Percentiles rank a stretch among this genome's conserved stretches.
phyloP scores from a whole-genome alignment of 2,113 vertebrate genomes.

The Plecturocebus donacophilus region DNA sequence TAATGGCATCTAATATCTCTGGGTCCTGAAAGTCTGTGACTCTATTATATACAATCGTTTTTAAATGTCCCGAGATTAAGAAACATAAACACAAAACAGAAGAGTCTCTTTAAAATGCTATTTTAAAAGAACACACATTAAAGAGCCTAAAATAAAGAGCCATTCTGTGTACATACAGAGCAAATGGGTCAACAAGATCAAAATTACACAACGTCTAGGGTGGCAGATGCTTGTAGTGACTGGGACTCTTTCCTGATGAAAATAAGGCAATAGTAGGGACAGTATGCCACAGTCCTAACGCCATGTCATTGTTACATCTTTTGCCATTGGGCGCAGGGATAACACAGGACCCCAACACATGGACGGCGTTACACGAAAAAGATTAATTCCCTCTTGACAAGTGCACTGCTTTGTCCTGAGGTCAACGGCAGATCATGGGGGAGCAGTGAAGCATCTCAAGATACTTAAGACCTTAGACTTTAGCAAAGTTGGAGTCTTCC shows the following conservation, averaged over 20 bases:
- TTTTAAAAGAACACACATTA: slow-evolving; percentile 47
- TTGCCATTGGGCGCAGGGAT: neutral
- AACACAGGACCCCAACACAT: neutral
- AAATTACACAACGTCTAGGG: neutral
- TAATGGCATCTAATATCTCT: slow-evolving; percentile 59
- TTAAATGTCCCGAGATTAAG: slow-evolving; percentile 37
- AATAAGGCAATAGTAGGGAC: neutral
- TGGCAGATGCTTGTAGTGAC: neutral
- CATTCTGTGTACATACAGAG: neutral
- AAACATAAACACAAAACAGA: slow-evolving; percentile 46
- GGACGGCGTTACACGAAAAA: neutral
- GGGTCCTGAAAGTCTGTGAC: slow-evolving; percentile 38
- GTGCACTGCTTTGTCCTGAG: neutral
- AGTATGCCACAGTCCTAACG: neutral
- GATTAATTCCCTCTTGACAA: neutral
- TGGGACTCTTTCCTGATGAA: neutral
- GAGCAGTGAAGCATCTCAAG: neutral
- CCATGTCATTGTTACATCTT: neutral
- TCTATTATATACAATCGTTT: slow-evolving; percentile 54
- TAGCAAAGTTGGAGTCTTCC: neutral
- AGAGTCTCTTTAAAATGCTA: neutral
- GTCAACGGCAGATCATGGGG: neutral
- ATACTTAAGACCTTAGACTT: neutral
- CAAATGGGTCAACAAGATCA: neutral
- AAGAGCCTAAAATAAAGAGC: slow-evolving; percentile 37